These are phyloP conservation scores for Vultur gryphus DNA, from an alignment of 2,797 vertebrate genomes.

Conservation along the genomic window DNA sequence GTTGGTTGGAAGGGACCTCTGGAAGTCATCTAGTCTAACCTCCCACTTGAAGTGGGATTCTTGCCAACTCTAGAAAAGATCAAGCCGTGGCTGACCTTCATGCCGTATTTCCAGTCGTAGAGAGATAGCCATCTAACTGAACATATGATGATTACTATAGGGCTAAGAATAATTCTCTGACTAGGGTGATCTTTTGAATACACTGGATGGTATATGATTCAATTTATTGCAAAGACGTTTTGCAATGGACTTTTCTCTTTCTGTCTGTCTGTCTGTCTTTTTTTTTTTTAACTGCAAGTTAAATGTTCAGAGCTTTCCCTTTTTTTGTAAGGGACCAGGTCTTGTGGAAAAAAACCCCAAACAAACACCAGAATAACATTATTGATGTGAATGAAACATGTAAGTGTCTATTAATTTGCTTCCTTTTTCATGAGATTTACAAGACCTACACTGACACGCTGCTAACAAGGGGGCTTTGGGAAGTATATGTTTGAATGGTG, in stretches of 20 bases:
- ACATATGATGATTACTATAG: background rate
- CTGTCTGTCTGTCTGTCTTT: too few relatives aligned
- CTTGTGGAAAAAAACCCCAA: background rate
- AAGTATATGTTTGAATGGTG: background rate
- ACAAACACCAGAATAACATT: background rate
- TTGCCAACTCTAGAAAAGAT: background rate
- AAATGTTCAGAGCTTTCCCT: background rate
- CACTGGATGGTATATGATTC: background rate
- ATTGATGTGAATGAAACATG: background rate
- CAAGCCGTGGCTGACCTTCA: background rate
- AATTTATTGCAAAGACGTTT: background rate
- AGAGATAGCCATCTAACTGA: background rate
- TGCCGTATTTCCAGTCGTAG: background rate
- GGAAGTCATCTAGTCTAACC: background rate
- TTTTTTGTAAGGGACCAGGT: background rate
- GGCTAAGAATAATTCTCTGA: slow-evolving; percentile 23
- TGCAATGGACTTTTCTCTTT: background rate
- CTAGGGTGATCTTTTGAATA: background rate
- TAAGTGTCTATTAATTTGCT: background rate
- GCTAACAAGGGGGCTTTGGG: background rate
- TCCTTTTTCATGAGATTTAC: background rate
- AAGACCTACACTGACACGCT: too few relatives aligned
- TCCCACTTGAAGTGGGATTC: background rate
- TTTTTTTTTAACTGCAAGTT: background rate
- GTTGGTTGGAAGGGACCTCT: background rate